These are phyloP conservation scores for Rhogogaster chlorosoma DNA, from an alignment of 2,888 invertebrate species.

Conservation along the genomic window DNA sequence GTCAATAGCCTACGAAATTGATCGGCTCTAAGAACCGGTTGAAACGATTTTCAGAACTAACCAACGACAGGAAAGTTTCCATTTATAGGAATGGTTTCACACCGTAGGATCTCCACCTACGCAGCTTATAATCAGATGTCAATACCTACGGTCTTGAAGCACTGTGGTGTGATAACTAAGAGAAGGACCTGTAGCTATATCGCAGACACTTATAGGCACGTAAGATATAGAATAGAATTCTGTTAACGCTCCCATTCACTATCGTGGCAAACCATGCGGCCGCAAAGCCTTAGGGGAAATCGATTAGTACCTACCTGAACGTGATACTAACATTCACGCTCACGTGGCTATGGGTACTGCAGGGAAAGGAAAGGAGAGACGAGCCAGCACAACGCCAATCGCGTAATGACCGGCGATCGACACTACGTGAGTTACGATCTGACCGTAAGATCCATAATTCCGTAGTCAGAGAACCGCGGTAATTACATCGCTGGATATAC, in stretches of 20 bases:
- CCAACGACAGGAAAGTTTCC: slow-evolving; percentile 12
- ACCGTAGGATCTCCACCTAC: background rate
- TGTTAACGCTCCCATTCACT: slow-evolving; percentile 38
- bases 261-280: slow-evolving; percentile 10
- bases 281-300: slow-evolving; percentile 8
- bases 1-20: background rate
- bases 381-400: slow-evolving; percentile 4
- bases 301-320: slow-evolving; percentile 34
- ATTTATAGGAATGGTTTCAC: slow-evolving; percentile 12
- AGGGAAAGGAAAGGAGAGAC: background rate
- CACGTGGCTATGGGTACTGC: background rate
- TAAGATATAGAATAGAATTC: slow-evolving; percentile 1
- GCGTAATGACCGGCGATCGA: slow-evolving; percentile 42
- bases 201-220: background rate
- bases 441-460: background rate
- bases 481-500: slow-evolving; percentile 20
- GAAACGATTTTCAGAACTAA: slow-evolving; percentile 17
- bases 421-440: slow-evolving; percentile 35
- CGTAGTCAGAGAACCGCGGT: background rate
- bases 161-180: background rate
- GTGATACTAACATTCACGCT: slow-evolving; percentile 29
- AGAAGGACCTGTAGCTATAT: background rate
- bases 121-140: slow-evolving; percentile 1
- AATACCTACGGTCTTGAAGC: background rate
- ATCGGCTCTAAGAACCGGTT: background rate